Percentiles rank a stretch among this genome's conserved stretches.
Conservation (phyloP, 2,888 invertebrate genomes). For the Kuschelorhynchus macadamiae region DNA sequence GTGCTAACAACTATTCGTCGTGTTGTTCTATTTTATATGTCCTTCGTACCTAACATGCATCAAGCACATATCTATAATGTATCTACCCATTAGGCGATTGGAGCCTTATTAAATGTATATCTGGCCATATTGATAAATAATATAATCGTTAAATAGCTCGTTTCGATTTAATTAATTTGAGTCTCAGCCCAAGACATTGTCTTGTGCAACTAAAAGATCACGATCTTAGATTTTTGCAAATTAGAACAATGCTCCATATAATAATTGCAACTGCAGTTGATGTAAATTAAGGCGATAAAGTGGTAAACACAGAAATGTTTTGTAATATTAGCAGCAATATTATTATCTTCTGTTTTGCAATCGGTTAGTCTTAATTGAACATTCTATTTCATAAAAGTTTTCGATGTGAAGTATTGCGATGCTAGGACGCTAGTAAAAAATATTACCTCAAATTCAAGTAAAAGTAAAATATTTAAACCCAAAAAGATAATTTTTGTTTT, state of each 20-base stretch:
- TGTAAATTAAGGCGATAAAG: slow-evolving; percentile 40
- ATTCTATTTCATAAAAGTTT: too few species aligned
- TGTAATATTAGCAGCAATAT: slow-evolving; percentile 31
- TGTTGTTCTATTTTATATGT: slow-evolving; percentile 13
- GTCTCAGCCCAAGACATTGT: slow-evolving; percentile 35
- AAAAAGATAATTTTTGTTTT: neutral
- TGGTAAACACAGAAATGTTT: slow-evolving; percentile 32
- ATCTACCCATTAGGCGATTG: slow-evolving; percentile 19
- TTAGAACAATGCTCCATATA: slow-evolving; percentile 45
- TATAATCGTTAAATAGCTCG: slow-evolving; percentile 34
- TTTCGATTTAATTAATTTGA: slow-evolving; percentile 42
- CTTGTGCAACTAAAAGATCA: slow-evolving; percentile 43
- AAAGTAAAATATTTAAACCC: too few species aligned
- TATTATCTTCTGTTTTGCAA: slow-evolving; percentile 1
- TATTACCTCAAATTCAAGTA: too few species aligned
- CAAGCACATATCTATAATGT: slow-evolving; percentile 12
- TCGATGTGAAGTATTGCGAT: too few species aligned
- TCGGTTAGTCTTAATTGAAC: neutral
- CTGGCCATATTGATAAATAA: slow-evolving; percentile 41
- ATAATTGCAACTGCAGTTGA: slow-evolving; percentile 35
- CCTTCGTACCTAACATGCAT: slow-evolving; percentile 18
- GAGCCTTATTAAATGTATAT: slow-evolving; percentile 25
- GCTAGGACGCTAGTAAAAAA: too few species aligned
- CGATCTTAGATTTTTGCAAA: slow-evolving; percentile 38
- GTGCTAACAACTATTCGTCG: slow-evolving; percentile 22